These are phyloP conservation scores for Serripes groenlandicus DNA, from an alignment of 2,888 invertebrate species.

Conservation along the genomic window DNA sequence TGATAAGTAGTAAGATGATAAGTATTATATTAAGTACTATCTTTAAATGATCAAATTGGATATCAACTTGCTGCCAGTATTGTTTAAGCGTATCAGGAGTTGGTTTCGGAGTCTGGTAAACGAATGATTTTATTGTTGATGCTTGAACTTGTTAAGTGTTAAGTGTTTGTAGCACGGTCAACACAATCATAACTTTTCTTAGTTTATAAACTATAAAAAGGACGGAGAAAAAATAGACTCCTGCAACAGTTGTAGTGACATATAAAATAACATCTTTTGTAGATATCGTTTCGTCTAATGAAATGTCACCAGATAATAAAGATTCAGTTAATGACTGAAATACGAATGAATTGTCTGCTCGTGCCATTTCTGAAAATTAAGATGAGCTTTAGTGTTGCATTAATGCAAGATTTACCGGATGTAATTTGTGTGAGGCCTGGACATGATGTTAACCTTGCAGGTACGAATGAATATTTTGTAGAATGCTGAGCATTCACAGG, in stretches of 20 bases:
- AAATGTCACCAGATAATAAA: slow-evolving; percentile 38
- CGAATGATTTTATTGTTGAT: slow-evolving; percentile 5
- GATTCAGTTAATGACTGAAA: slow-evolving; percentile 52
- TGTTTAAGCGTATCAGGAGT: background rate
- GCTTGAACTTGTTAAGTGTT: slow-evolving; percentile 13
- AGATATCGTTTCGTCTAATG: background rate
- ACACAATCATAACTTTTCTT: slow-evolving; percentile 20
- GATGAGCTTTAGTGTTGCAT: slow-evolving; percentile 43
- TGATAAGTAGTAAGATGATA: background rate
- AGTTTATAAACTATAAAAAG: slow-evolving; percentile 11
- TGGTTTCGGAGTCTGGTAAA: background rate
- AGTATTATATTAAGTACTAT: background rate
- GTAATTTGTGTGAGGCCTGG: slow-evolving; percentile 28
- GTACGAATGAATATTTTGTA: slow-evolving; percentile 29
- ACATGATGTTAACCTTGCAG: slow-evolving; percentile 44
- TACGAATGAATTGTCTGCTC: slow-evolving; percentile 37
- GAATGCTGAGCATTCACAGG: slow-evolving; percentile 45
- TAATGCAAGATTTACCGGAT: slow-evolving; percentile 29
- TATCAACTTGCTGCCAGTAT: background rate
- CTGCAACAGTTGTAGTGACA: slow-evolving; percentile 18
- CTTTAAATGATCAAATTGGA: background rate
- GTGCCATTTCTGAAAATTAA: slow-evolving; percentile 52
- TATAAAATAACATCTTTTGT: slow-evolving; percentile 15
- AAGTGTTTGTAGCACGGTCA: background rate
- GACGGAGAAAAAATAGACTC: background rate